phyloP scores from a whole-genome alignment of 2,113 vertebrate genomes.

The Cromileptes altivelis region DNA sequence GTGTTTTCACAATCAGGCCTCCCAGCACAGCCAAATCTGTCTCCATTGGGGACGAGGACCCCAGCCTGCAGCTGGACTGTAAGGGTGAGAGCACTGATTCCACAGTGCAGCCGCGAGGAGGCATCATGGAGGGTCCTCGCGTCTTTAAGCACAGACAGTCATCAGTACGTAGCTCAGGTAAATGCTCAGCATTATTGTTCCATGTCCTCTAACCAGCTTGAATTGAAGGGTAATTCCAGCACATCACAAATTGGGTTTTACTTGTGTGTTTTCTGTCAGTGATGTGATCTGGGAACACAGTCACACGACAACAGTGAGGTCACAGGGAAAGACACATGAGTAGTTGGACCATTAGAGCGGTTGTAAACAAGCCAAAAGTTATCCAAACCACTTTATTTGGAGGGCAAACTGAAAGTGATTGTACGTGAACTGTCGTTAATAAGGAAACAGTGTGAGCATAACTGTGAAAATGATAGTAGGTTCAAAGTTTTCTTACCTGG shows the following conservation, averaged over 20 bases:
- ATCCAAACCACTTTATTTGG: background rate
- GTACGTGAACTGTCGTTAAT: background rate
- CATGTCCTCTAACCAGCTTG: background rate
- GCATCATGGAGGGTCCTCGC: slow-evolving; percentile 34
- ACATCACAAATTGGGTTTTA: background rate
- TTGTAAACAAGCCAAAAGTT: no score
- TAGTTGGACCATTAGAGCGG: background rate
- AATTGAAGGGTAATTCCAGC: background rate
- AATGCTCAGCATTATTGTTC: background rate
- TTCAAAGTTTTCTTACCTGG: background rate
- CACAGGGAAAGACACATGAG: background rate
- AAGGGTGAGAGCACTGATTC: slow-evolving; percentile 91
- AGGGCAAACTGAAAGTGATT: background rate
- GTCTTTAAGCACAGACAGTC: slow-evolving; percentile 54
- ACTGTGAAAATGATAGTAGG: background rate
- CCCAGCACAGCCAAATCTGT: slow-evolving; percentile 92
- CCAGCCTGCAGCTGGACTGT: slow-evolving; percentile 93
- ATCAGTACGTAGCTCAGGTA: slow-evolving; percentile 64
- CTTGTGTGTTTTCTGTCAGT: background rate
- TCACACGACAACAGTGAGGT: background rate
- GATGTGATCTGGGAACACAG: background rate
- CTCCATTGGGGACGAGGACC: slow-evolving; percentile 89
- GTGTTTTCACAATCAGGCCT: slow-evolving; percentile 65
- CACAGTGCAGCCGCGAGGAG: slow-evolving; percentile 69
- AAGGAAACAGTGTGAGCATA: background rate